Evolutionary conservation across 2,113 vertebrate species (phyloP).

Genomic region (Periophthalmus modestus): DNA sequence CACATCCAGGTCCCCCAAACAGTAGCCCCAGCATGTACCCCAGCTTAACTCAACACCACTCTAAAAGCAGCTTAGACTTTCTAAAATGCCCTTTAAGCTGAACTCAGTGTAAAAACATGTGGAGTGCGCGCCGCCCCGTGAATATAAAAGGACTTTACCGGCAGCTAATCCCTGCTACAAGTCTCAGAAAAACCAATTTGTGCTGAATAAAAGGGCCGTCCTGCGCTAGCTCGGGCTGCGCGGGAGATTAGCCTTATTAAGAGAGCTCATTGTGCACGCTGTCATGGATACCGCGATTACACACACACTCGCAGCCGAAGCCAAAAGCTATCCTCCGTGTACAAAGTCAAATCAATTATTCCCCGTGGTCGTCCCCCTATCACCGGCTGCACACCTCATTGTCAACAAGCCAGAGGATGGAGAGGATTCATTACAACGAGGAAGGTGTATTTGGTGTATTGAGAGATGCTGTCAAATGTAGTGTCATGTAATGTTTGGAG

Average conservation of each 20-base stretch:
- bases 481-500: not conserved
- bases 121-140: conserved; percentile 20
- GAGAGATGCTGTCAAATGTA: not conserved
- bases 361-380: conserved; percentile 17
- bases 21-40: not conserved
- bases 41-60: not conserved
- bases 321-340: conserved; percentile 50
- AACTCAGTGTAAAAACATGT: not conserved
- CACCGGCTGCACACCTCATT: conserved; percentile 43
- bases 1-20: not conserved
- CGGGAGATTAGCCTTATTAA: conserved; percentile 70
- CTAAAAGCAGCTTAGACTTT: not conserved
- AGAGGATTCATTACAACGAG: conserved; percentile 5
- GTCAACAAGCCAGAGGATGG: conserved; percentile 39
- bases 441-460: not conserved
- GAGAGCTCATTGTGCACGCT: conserved; percentile 74
- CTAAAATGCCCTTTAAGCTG: conserved; percentile 2
- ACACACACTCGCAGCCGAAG: conserved; percentile 60
- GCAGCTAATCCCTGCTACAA: conserved; percentile 47
- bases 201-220: conserved; percentile 82
- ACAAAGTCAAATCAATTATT: conserved; percentile 71
- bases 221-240: conserved; percentile 67
- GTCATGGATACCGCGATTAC: conserved; percentile 74
- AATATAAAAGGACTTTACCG: conserved; percentile 79
- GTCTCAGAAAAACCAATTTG: conserved; percentile 84